These are phyloP conservation scores for Sebastes oblongus DNA, from an alignment of 2,797 vertebrate genomes.

Conservation along the genomic window DNA sequence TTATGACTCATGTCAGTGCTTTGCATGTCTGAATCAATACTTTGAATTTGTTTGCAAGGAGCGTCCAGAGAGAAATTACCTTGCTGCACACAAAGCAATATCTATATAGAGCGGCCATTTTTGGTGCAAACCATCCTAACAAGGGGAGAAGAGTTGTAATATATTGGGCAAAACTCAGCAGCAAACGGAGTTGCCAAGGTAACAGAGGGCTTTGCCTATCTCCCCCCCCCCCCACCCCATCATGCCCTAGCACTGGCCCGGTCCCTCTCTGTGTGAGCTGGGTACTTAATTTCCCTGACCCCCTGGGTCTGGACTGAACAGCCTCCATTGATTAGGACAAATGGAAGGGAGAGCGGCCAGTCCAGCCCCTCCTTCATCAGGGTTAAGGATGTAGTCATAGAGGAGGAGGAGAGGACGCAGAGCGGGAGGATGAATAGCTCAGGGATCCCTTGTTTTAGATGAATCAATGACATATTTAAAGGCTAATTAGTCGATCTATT, in stretches of 20 bases:
- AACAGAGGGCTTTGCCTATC: slow-evolving; percentile 61
- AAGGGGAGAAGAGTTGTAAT: slow-evolving; percentile 17
- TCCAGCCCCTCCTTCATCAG: slow-evolving; percentile 73
- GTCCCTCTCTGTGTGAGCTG: slow-evolving; percentile 69
- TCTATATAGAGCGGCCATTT: slow-evolving; percentile 28
- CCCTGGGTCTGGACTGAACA: slow-evolving; percentile 81
- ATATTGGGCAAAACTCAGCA: slow-evolving; percentile 39
- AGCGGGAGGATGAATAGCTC: slow-evolving; percentile 54
- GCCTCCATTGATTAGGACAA: slow-evolving; percentile 85
- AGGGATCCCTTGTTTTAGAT: slow-evolving; percentile 68
- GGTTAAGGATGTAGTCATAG: slow-evolving; percentile 78
- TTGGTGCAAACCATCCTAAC: slow-evolving; percentile 21
- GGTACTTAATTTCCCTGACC: slow-evolving; percentile 83
- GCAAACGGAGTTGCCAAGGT: slow-evolving; percentile 55
- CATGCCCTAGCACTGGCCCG: slow-evolving; percentile 44
- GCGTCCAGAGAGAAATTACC: slow-evolving; percentile 7
- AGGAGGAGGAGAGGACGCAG: slow-evolving; percentile 57
- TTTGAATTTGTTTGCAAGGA: slow-evolving; percentile 15
- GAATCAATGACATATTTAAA: slow-evolving; percentile 81
- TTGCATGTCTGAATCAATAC: slow-evolving; percentile 30
- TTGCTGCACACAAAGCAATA: slow-evolving; percentile 19
- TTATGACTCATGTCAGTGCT: slow-evolving; percentile 1
- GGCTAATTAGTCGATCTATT: slow-evolving; percentile 80
- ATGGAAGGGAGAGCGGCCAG: slow-evolving; percentile 71
- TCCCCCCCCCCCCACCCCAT: background rate